phyloP scores from a whole-genome alignment of 2,888 invertebrate genomes.

The Hermodice carunculata region DNA sequence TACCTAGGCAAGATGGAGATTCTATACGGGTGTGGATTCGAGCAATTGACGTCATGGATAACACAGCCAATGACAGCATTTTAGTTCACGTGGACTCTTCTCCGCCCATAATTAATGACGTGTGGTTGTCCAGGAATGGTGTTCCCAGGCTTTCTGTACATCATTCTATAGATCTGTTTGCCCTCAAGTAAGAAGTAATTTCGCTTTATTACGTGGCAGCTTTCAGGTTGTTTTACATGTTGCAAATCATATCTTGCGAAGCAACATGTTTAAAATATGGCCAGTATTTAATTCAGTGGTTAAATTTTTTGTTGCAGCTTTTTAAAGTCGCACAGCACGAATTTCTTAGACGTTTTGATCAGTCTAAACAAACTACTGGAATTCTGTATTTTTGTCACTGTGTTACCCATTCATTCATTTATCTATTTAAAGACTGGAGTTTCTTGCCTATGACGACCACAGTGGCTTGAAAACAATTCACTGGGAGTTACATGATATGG shows the following conservation, averaged over 20 bases:
- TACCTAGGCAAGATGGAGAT: background rate
- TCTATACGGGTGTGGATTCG: slow-evolving; percentile 4
- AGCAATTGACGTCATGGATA: slow-evolving; percentile 2
- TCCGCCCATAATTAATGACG: background rate
- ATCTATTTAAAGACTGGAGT: no score
- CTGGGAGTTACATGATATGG: slow-evolving; percentile 9
- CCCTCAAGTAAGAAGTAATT: slow-evolving; percentile 1
- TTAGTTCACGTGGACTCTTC: slow-evolving; percentile 20
- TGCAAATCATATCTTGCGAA: no score
- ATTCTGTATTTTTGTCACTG: no score
- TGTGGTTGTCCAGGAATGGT: slow-evolving; percentile 8
- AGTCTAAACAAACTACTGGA: no score
- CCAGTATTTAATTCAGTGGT: no score
- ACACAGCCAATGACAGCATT: background rate
- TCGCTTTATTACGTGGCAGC: no score
- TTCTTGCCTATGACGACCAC: slow-evolving; percentile 13
- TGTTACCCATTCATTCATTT: no score
- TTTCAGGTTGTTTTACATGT: no score
- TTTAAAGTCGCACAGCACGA: no score
- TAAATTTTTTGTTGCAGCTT: no score
- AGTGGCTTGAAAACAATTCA: background rate
- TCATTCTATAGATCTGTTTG: background rate
- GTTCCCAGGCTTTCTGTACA: slow-evolving; percentile 7
- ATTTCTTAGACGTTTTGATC: no score
- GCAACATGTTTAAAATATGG: no score